A percentile compares a stretch with the other conserved stretches of the same genome.
phyloP scores from a whole-genome alignment of 64 coral and sea anemone genomes.

The Dendronephthya gigantea region DNA sequence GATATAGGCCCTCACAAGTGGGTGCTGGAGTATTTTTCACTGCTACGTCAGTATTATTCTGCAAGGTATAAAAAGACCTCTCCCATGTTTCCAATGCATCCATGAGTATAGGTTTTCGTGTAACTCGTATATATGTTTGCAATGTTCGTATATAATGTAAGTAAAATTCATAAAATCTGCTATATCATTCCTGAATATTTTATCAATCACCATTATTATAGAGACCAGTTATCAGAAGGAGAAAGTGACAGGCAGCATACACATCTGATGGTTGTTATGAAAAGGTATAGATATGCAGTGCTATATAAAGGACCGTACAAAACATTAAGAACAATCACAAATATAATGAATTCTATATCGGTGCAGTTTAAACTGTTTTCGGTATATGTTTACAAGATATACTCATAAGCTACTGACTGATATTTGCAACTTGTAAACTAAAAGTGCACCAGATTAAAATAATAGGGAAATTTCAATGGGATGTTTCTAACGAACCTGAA shows the following conservation, averaged over 20 bases:
- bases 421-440: no score
- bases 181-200: neutral
- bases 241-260: neutral
- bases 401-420: no score
- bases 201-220: neutral
- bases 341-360: no score
- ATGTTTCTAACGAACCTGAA: no score
- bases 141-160: neutral
- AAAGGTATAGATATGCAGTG: neutral
- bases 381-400: no score
- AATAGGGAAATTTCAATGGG: no score
- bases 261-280: neutral
- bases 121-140: neutral
- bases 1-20: constrained; percentile 1
- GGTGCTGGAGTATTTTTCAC: constrained; percentile 23
- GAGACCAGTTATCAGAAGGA: neutral
- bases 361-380: no score
- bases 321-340: no score
- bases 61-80: constrained; percentile 25
- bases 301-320: no score
- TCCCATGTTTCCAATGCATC: neutral
- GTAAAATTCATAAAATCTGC: neutral
- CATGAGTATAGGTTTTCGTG: neutral
- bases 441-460: no score
- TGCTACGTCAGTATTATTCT: constrained; percentile 31